Conservation (phyloP, 2,888 invertebrate species). For the Smittia sp. region DNA sequence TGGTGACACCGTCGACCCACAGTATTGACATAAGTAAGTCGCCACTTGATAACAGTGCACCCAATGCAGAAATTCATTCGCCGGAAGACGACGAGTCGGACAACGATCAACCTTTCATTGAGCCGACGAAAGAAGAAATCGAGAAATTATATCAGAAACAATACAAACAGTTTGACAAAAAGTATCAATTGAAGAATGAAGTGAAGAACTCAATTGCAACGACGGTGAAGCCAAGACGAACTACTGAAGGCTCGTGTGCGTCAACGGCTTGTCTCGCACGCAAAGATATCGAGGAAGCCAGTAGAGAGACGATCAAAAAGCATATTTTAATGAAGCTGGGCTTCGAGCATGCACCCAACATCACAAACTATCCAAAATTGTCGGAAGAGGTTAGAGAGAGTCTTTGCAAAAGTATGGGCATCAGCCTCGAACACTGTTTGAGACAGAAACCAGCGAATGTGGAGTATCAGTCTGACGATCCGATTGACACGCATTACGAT, state of each 20-base stretch:
- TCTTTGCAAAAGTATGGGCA: slow-evolving; percentile 4
- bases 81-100: background rate
- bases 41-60: background rate
- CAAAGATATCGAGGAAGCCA: background rate
- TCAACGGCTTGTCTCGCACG: background rate
- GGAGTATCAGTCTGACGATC: slow-evolving; percentile 38
- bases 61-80: background rate
- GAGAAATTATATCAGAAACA: background rate
- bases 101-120: background rate
- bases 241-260: background rate
- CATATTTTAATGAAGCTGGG: slow-evolving; percentile 18
- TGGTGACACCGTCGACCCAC: background rate
- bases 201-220: background rate
- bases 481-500: background rate
- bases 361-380: background rate
- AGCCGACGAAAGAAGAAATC: background rate
- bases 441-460: background rate
- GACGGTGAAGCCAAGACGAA: background rate
- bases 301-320: background rate
- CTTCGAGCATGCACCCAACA: slow-evolving; percentile 14
- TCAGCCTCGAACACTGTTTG: slow-evolving; percentile 19
- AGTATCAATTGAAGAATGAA: background rate
- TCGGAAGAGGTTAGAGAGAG: background rate
- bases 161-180: background rate
- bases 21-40: background rate